phyloP scores from a whole-genome alignment of 2,797 vertebrate genomes.

The Melanotaenia pygmaea region DNA sequence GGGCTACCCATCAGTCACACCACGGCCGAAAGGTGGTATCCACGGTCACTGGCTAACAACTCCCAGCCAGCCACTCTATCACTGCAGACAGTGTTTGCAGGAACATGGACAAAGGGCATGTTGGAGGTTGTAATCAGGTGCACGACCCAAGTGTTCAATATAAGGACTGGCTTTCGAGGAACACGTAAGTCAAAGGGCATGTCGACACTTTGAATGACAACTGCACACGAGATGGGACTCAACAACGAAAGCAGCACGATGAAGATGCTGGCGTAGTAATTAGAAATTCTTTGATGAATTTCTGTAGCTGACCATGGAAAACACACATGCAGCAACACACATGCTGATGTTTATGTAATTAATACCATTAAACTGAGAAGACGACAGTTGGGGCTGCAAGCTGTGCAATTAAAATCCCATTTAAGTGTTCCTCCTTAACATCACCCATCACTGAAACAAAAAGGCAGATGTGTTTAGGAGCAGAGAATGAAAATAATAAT shows the following conservation, averaged over 20 bases:
- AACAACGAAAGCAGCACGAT: neutral
- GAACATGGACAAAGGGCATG: constrained; percentile 32
- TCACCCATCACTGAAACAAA: constrained; percentile 44
- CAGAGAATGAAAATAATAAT: constrained; percentile 1
- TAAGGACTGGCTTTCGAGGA: constrained; percentile 6
- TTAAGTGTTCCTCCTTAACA: constrained; percentile 22
- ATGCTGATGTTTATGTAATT: constrained; percentile 54
- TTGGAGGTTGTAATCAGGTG: constrained; percentile 44
- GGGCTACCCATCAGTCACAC: constrained; percentile 64
- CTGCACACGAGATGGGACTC: constrained; percentile 3
- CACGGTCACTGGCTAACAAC: constrained; percentile 48
- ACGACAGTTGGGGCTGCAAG: constrained; percentile 37
- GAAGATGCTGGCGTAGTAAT: constrained; percentile 9
- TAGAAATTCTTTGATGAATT: constrained; percentile 31
- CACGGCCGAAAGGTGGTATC: constrained; percentile 29
- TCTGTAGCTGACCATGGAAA: constrained; percentile 34
- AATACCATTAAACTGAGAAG: constrained; percentile 42
- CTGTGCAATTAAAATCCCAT: constrained; percentile 66
- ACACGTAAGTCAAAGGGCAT: constrained; percentile 33
- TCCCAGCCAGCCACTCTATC: constrained; percentile 64
- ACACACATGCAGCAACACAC: constrained; percentile 26
- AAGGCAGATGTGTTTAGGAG: constrained; percentile 50
- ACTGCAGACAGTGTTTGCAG: constrained; percentile 50
- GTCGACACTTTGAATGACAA: constrained; percentile 24
- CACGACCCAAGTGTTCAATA: constrained; percentile 47